Percentiles rank a stretch among this genome's conserved stretches.
Conservation (phyloP, 2,888 invertebrate genomes). For the Pollenia labialis region DNA sequence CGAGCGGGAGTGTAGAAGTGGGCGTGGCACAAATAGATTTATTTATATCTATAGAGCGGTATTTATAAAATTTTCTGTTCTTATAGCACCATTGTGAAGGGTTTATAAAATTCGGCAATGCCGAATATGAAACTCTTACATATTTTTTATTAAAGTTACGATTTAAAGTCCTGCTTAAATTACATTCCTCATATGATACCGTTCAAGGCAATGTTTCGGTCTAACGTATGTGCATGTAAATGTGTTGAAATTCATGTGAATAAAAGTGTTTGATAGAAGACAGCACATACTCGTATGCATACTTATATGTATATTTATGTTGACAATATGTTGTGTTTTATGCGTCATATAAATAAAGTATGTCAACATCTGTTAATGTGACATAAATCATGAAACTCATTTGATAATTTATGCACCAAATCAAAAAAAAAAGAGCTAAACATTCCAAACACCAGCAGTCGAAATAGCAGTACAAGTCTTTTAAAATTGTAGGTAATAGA, state of each 20-base stretch:
- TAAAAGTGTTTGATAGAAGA: constrained; percentile 10
- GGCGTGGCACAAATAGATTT: too few relatives aligned
- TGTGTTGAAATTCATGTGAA: neutral
- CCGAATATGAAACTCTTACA: too few relatives aligned
- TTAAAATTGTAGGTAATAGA: neutral
- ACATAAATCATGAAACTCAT: constrained; percentile 69
- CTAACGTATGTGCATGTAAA: neutral
- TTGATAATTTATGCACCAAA: constrained; percentile 58
- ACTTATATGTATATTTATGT: constrained; percentile 18
- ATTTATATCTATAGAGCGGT: too few relatives aligned
- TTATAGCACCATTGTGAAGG: too few relatives aligned
- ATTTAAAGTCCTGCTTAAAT: neutral
- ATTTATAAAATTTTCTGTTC: too few relatives aligned
- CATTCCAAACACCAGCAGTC: constrained; percentile 15
- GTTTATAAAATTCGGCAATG: too few relatives aligned
- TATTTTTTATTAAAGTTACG: too few relatives aligned
- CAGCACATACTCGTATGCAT: neutral
- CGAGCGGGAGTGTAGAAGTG: too few relatives aligned
- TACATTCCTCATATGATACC: neutral
- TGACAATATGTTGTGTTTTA: constrained; percentile 50
- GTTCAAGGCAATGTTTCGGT: constrained; percentile 40
- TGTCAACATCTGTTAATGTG: constrained; percentile 69
- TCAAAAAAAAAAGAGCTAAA: constrained; percentile 19
- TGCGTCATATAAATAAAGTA: constrained; percentile 68
- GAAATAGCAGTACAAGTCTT: neutral